These are phyloP conservation scores for Operophtera brumata DNA, from an alignment of 2,888 invertebrate species.

Conservation along the genomic window DNA sequence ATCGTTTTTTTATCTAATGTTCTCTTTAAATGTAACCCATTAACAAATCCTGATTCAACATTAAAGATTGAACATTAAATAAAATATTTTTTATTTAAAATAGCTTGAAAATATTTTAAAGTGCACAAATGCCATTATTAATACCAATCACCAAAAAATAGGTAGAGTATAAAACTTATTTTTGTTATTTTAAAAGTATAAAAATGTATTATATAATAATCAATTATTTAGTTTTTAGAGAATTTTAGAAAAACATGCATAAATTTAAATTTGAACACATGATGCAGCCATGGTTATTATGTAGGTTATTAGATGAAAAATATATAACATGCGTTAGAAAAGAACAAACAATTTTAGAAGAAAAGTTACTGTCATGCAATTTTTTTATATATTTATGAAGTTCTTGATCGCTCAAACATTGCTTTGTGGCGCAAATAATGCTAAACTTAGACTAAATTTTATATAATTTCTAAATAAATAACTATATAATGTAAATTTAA, in stretches of 20 bases:
- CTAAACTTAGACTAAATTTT: constrained; percentile 35
- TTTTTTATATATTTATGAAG: constrained; percentile 11
- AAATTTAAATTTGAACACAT: background rate
- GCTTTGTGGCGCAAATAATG: constrained; percentile 48
- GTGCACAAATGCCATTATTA: background rate
- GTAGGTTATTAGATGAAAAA: background rate
- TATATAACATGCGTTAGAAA: constrained; percentile 19
- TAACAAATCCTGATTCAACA: no score
- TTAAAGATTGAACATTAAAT: background rate
- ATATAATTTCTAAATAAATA: constrained; percentile 28
- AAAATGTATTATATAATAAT: no score
- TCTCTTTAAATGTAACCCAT: no score
- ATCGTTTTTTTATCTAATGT: no score
- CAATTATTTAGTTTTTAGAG: background rate
- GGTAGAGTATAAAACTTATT: background rate
- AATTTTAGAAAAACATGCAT: constrained; percentile 21
- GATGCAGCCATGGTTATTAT: constrained; percentile 22
- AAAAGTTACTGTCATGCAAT: constrained; percentile 31
- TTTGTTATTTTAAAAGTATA: background rate
- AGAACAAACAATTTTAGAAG: constrained; percentile 6
- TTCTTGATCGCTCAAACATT: constrained; percentile 69
- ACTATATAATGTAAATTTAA: constrained; percentile 22
- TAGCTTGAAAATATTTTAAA: constrained; percentile 8
- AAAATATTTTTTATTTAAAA: background rate
- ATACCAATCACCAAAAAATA: constrained; percentile 10